phyloP scores from a whole-genome alignment of 2,888 invertebrate species.

The Drosophila imparisetae region DNA sequence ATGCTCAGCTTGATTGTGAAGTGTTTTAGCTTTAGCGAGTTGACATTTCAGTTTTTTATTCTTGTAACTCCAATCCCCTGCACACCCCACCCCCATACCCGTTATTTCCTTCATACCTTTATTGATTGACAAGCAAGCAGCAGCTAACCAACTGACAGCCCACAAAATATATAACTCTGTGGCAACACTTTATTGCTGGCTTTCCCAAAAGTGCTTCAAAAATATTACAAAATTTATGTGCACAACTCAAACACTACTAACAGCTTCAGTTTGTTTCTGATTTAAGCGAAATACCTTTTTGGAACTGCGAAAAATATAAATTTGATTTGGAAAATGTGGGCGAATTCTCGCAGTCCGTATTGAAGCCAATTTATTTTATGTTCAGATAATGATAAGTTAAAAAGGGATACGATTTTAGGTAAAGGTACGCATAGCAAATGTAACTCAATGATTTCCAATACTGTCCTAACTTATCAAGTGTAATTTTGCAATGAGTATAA shows the following conservation, averaged over 20 bases:
- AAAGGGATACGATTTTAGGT: not conserved
- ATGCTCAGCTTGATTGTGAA: slow-evolving; percentile 69
- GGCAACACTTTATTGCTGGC: slow-evolving; percentile 30
- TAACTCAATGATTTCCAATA: not conserved
- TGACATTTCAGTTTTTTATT: slow-evolving; percentile 69
- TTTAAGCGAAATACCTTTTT: not conserved
- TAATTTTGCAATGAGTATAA: not conserved
- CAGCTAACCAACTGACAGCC: slow-evolving; percentile 25
- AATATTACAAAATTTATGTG: slow-evolving; percentile 4
- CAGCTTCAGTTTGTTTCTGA: not conserved
- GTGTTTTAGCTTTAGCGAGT: slow-evolving; percentile 74
- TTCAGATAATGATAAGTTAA: not conserved
- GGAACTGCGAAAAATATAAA: not conserved
- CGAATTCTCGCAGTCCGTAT: not conserved
- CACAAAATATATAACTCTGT: slow-evolving; percentile 27
- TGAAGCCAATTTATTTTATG: not conserved
- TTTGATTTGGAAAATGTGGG: not conserved
- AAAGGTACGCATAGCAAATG: not conserved
- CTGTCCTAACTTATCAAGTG: not conserved
- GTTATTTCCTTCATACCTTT: not conserved
- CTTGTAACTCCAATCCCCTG: slow-evolving; percentile 16
- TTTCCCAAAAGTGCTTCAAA: slow-evolving; percentile 4
- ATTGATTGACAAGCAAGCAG: slow-evolving; percentile 31
- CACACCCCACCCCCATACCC: not conserved
- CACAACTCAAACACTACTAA: not conserved